Base-by-base conservation (phyloP, 2,888 invertebrate genomes). In the Synanthedon myopaeformis region DNA sequence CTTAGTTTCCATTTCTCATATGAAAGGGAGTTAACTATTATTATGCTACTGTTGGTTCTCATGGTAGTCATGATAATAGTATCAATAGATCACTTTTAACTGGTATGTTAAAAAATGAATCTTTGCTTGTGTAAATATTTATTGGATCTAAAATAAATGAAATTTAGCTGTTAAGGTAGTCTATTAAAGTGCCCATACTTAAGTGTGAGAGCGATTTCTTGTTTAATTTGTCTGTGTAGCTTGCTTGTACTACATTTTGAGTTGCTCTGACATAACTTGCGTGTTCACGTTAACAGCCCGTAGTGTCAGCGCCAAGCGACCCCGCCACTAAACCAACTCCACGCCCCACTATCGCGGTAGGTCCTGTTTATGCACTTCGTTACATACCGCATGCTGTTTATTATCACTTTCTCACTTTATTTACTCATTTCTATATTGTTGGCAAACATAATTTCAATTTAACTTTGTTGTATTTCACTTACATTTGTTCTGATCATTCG, bases 311-410 rank as follows among this genome's bases (percentile, higher is more conserved):
- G 75, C 87, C 85, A 72, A 81, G 80, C 71, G 85, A 86, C 72
- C 74, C 82, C 76, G 76, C 82, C 72, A 77, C 84, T 84, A 87
- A 91, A 88, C 89, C 89, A 76, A 85, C 90, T 76, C 83, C 87
- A 80, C 90, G 91, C 75, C 89, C 90, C 75, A 89, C 90, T 76
- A 81, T 86, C 76, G 88, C 89, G 91, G 91, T 91, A 91, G 85
- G 91, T 90, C 72, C 78, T 70, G 73, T 74, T 69, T 72, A 65
- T 35, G 71, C 81, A 79, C 76, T 79, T 76, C 66, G 69, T 73
- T 74, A 74, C 60, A 35, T 35, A 14, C 13, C 45, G 45, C 45
- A 45, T 45, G 13, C 14, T 45, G n/a, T 45, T 45, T 14, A n/a
- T 42, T 42, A 45, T 45, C n/a, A 45, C 14, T 42, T 42, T 12